Base-by-base conservation (phyloP, 1,140 invertebrate genomes). In the Aporrectodea caliginosa region DNA sequence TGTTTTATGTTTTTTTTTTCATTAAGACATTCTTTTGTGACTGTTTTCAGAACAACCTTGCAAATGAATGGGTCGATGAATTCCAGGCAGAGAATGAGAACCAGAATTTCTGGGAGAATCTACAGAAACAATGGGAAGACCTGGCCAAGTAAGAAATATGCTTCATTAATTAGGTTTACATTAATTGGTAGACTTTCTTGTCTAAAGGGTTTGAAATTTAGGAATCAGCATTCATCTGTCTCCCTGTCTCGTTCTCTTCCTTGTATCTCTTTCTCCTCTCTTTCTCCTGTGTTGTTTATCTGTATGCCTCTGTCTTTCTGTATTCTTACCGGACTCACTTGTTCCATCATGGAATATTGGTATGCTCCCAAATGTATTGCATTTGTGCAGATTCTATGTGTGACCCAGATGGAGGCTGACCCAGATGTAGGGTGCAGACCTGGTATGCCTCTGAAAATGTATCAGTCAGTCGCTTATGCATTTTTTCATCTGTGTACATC, bases 121-220 rank as follows among this genome's bases (percentile, higher is more conserved):
- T 95, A 70, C 92, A 94, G 86, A 90, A 92, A 82, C 92, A 94
- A 85, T 94, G 93, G 92, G 91, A 93, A 69, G 92, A 93, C 83
- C 87, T 92, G 69, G 90, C 92, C 29, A 88, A 85, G 86, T 88
- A 85, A 78, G 84, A 80, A 22, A 43, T 73, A 34, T 68, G 77
- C 1, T 79, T 33, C 30, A 73, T 73, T 69, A 75, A 69, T 22
- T 68, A 69, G 2, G 35, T 80, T 78, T 80, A 70, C 43, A 58
- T 6, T 12, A 58, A 58, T 12, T 58, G 22, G 6, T 12, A 58
- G 22, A 58, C 6, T 58, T 58, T 22, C 22, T 22, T 58, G 43
- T 58, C 43, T 58, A 12, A 58, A 58, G 43, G 22, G 43, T 12
- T 58, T 58, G 22, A 6, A 58, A 58, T 58, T 6, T 22, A 12